Percentiles rank a stretch among this genome's conserved stretches.
phyloP scores from a whole-genome alignment of 1,140 invertebrate genomes.

The Ceratosolen fusciceps region DNA sequence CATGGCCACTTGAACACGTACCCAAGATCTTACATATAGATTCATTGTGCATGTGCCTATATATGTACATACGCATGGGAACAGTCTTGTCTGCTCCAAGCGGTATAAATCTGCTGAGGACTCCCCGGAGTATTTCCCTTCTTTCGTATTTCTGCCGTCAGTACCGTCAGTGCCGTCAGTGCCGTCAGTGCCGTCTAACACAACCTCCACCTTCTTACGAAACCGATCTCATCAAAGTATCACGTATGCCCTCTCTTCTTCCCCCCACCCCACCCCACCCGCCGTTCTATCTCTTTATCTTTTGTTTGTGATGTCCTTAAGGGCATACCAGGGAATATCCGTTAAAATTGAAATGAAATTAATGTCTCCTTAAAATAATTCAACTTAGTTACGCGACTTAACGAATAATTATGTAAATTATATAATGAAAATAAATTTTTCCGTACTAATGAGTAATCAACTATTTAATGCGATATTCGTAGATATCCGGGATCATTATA shows the following conservation, averaged over 20 bases:
- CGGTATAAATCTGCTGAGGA: conserved; percentile 70
- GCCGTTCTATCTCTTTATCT: not conserved
- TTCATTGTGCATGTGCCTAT: no score
- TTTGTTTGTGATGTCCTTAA: not conserved
- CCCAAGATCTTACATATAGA: no score
- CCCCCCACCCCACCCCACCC: not conserved
- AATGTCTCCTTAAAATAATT: not conserved
- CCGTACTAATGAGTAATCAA: no score
- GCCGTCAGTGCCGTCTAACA: not conserved
- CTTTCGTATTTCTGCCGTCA: conserved; percentile 53
- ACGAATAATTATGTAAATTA: not conserved
- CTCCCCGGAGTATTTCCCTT: conserved; percentile 68
- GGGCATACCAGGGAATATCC: not conserved
- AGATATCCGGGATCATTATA: no score
- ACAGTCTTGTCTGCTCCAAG: conserved; percentile 60
- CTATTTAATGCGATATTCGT: no score
- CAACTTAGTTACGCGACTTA: not conserved
- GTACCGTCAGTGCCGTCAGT: no score
- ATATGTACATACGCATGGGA: conserved; percentile 40
- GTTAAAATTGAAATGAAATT: conserved; percentile 30
- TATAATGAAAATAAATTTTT: not conserved
- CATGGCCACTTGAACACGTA: not conserved
- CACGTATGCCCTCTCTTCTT: not conserved
- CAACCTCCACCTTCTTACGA: conserved; percentile 23
- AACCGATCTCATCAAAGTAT: not conserved